phyloP scores from a whole-genome alignment of 2,797 vertebrate species.

The Gorsachius magnificus region DNA sequence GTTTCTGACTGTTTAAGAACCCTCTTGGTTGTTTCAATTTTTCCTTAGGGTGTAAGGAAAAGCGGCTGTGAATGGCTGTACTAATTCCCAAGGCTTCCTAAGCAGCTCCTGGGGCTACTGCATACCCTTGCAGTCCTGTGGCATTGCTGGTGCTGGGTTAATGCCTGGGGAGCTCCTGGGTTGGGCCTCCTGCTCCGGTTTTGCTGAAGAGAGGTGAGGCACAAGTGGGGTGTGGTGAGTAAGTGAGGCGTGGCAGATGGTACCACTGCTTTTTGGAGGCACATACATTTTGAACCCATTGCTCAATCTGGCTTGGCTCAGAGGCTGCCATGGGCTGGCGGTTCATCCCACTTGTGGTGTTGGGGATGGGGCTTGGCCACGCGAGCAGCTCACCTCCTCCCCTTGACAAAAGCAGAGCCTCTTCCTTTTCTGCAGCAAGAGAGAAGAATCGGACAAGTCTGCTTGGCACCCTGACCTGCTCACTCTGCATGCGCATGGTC shows the following conservation, averaged over 20 bases:
- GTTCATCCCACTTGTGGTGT: neutral
- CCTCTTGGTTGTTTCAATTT: neutral
- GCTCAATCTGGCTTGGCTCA: neutral
- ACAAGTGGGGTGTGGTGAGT: neutral
- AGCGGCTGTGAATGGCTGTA: neutral
- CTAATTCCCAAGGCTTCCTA: neutral
- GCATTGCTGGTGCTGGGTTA: neutral
- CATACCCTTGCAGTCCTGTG: neutral
- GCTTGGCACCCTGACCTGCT: neutral
- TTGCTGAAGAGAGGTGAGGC: neutral
- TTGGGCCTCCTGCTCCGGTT: neutral
- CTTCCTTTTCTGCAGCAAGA: neutral
- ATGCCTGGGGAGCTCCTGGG: neutral
- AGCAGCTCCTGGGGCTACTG: neutral
- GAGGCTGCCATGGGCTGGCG: accelerated
- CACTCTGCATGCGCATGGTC: accelerated
- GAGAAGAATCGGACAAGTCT: neutral
- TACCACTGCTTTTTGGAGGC: neutral
- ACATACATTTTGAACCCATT: neutral
- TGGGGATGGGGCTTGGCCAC: accelerated
- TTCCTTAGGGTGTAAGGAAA: neutral
- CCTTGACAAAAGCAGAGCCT: neutral
- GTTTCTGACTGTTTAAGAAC: neutral
- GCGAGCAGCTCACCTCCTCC: neutral
- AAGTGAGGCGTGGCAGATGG: neutral